These are phyloP conservation scores for Macrotis lagotis DNA, from an alignment of 2,113 vertebrate genomes.

Conservation along the genomic window DNA sequence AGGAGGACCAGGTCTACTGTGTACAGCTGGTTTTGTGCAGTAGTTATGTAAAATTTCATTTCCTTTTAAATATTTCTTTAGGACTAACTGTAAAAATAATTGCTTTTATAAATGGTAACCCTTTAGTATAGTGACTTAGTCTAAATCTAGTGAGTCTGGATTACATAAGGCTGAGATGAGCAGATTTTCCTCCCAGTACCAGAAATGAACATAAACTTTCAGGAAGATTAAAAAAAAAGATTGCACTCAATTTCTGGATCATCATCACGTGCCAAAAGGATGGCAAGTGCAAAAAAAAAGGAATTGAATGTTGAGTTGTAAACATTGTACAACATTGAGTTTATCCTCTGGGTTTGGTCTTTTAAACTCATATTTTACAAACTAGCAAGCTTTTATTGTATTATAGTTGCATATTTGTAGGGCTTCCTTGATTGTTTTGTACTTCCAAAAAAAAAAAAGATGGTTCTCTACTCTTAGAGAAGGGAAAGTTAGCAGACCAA, in stretches of 20 bases:
- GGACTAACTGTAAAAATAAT: constrained; percentile 63
- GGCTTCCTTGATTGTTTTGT: constrained; percentile 81
- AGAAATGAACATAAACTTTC: constrained; percentile 80
- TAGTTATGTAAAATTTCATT: constrained; percentile 83
- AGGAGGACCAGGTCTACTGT: constrained; percentile 83
- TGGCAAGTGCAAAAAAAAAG: constrained; percentile 79
- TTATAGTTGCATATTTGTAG: constrained; percentile 80
- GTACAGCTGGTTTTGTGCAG: constrained; percentile 82
- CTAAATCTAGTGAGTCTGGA: constrained; percentile 77
- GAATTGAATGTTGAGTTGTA: constrained; percentile 66
- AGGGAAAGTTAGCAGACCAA: constrained; percentile 44
- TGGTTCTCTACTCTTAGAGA: constrained; percentile 52
- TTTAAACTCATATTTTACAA: constrained; percentile 73
- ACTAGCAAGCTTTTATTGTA: constrained; percentile 77
- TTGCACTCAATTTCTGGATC: constrained; percentile 80
- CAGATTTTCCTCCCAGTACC: constrained; percentile 75
- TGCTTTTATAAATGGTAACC: constrained; percentile 70
- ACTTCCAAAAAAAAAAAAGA: constrained; percentile 63
- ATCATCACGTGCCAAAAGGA: constrained; percentile 82
- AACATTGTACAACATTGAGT: constrained; percentile 74
- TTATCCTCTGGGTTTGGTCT: constrained; percentile 79
- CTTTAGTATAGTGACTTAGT: constrained; percentile 78
- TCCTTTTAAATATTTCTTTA: constrained; percentile 75
- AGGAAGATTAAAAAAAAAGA: constrained; percentile 75
- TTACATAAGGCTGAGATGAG: constrained; percentile 77